Base-by-base conservation (phyloP, 2,888 invertebrate species). In the Melinaea marsaeus region DNA sequence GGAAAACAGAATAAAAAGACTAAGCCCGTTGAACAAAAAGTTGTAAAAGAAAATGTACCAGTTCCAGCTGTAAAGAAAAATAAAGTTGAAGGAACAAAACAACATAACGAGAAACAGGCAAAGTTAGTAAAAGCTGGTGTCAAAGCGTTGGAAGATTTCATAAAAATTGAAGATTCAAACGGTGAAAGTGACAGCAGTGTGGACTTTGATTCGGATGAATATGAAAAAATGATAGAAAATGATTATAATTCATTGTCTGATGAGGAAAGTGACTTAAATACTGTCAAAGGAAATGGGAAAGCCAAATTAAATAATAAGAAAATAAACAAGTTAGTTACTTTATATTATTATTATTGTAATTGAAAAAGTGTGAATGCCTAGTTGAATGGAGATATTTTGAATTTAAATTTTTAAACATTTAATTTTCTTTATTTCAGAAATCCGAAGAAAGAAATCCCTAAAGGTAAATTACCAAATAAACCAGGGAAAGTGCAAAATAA, bases 201-300 rank as follows among this genome's bases (percentile, higher is more conserved):
- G 22, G 80, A 77, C 4, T 88, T 88, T 79, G 84, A 88, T 73
- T 88, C 87, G 13, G 89, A 88, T 78, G 88, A 82, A 63, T 89
- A 78, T 81, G 84, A 84, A 34, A 85, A 83, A 61, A 73, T 81
- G 72, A 64, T 87, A 46, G 77, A 75, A 56, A 72, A 79, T 67
- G 82, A 78, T 54, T 78, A 79, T 57, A 73, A 72, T 61, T 74
- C 71, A 45, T 75, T 75, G 32, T 71, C 68, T 33, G 69, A 61
- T 55, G 71, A 71, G 60, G 74, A 71, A 4, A 71, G 65, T 63
- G 72, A 69, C 37, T 37, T 37, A 37, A 37, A 37, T 6, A 37
- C 7, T 54, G 65, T 63, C 62, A 72, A 72, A 42, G 69, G 69
- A 71, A 71, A 55, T 72, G 63, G 56, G 70, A 65, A 61, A 68